These are phyloP conservation scores for Yponomeuta malinellus DNA, from an alignment of 2,888 invertebrate genomes.

Conservation along the genomic window DNA sequence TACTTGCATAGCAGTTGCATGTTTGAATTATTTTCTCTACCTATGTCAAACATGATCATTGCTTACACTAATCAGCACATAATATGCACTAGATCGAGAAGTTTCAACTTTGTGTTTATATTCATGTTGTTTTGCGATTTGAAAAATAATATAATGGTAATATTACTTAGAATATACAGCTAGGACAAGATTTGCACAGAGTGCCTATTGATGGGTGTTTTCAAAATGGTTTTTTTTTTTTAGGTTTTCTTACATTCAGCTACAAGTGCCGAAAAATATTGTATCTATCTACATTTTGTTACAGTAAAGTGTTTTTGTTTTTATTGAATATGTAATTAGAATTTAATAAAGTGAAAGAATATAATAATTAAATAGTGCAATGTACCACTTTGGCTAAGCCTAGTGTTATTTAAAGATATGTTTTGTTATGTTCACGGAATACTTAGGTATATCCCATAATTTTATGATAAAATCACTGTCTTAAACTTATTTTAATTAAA, in stretches of 20 bases:
- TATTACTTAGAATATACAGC: too few species aligned
- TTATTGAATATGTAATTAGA: not conserved
- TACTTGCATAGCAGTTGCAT: not conserved
- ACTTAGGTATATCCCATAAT: conserved; percentile 4
- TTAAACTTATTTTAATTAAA: not conserved
- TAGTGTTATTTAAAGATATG: conserved; percentile 47
- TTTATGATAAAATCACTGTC: conserved; percentile 8
- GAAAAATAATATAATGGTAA: not conserved
- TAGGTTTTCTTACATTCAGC: not conserved
- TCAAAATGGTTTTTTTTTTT: not conserved
- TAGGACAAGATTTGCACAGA: too few species aligned
- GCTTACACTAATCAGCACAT: not conserved
- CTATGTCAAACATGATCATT: not conserved
- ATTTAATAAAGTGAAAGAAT: not conserved
- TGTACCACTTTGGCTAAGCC: conserved; percentile 64
- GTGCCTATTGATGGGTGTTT: not conserved
- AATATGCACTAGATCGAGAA: too few species aligned
- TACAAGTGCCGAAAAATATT: not conserved
- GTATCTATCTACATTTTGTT: not conserved
- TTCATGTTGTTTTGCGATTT: too few species aligned
- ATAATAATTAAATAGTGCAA: conserved; percentile 46
- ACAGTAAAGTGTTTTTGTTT: not conserved
- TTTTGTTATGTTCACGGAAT: conserved; percentile 32
- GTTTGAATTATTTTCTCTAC: conserved; percentile 5
- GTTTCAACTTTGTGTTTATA: too few species aligned